phyloP scores from a whole-genome alignment of 2,113 vertebrate genomes.

The Microcebus lehilahytsara region DNA sequence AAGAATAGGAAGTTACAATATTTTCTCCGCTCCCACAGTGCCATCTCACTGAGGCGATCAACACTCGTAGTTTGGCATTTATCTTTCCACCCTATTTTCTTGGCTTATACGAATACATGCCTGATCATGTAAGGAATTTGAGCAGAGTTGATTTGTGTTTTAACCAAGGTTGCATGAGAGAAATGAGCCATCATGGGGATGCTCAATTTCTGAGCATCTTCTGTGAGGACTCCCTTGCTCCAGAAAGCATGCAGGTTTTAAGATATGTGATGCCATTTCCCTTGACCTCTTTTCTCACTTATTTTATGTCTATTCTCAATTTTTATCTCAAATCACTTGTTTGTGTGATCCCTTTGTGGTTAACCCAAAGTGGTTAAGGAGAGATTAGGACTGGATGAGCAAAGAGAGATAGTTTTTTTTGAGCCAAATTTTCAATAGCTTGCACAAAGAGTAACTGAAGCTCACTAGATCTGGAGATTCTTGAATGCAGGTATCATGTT shows the following conservation, averaged over 20 bases:
- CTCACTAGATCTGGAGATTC: not conserved
- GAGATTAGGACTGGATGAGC: not conserved
- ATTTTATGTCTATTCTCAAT: not conserved
- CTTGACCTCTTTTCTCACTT: not conserved
- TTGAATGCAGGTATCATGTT: not conserved
- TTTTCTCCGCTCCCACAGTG: not conserved
- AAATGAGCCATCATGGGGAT: not conserved
- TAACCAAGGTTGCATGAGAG: not conserved
- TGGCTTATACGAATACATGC: not conserved
- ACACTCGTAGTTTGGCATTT: not conserved
- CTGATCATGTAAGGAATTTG: not conserved
- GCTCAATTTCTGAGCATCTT: not conserved
- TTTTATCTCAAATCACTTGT: slow-evolving; percentile 12
- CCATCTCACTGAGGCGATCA: not conserved
- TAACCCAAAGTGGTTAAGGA: not conserved
- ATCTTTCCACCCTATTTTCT: not conserved
- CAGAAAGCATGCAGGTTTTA: not conserved
- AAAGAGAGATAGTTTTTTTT: not conserved
- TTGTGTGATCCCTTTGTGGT: not conserved
- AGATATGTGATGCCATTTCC: not conserved
- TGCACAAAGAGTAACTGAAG: not conserved
- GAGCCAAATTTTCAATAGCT: not conserved
- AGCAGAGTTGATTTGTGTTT: not conserved
- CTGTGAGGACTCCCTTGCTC: not conserved
- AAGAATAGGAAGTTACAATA: not conserved